phyloP scores from a whole-genome alignment of 1,140 invertebrate species.

The Drosophila saltans region DNA sequence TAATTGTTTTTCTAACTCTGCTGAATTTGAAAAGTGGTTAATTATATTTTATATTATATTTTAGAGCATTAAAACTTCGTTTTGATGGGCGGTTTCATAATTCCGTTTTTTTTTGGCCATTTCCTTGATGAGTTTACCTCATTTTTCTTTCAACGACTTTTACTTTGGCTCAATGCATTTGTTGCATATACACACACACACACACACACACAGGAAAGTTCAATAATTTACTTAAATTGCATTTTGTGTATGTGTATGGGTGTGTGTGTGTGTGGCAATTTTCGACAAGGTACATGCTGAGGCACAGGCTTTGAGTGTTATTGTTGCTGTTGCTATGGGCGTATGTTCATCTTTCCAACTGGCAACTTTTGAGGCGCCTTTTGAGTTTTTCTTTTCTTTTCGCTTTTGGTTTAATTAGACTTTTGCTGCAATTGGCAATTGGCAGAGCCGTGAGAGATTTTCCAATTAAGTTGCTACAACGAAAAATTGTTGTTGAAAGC shows the following conservation, averaged over 20 bases:
- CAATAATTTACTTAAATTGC: constrained; percentile 77
- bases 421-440: constrained; percentile 58
- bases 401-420: constrained; percentile 61
- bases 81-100: constrained; percentile 26
- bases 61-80: constrained; percentile 25
- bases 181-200: background rate
- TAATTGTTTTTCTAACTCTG: too few relatives aligned
- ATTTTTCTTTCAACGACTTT: constrained; percentile 34
- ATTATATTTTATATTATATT: background rate
- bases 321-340: constrained; percentile 31
- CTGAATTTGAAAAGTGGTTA: too few relatives aligned
- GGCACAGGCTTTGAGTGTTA: background rate
- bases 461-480: constrained; percentile 68
- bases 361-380: constrained; percentile 50
- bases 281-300: constrained; percentile 29
- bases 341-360: constrained; percentile 21
- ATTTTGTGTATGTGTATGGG: constrained; percentile 37
- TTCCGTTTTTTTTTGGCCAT: background rate
- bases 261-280: constrained; percentile 22
- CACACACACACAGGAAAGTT: constrained; percentile 47
- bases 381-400: constrained; percentile 47
- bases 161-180: constrained; percentile 50
- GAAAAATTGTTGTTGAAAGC: constrained; percentile 26
- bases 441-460: constrained; percentile 67
- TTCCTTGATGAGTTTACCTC: background rate